Conservation (phyloP, 2,113 vertebrate species). For the Xiphophorus couchianus region DNA sequence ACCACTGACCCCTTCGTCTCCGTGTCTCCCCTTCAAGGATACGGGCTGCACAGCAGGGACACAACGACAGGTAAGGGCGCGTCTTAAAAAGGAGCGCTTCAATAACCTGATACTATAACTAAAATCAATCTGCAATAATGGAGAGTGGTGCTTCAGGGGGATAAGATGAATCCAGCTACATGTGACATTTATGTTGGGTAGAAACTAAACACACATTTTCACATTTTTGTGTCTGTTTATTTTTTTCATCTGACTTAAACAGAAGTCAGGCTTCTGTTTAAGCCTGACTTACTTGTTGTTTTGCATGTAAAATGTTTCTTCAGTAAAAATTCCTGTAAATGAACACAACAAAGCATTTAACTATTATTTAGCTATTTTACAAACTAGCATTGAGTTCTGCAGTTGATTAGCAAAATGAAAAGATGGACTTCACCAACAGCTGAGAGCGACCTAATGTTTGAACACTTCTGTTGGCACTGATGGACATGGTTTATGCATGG, state of each 20-base stretch:
- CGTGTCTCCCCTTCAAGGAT: constrained; percentile 68
- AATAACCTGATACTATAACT: background rate
- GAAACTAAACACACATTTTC: background rate
- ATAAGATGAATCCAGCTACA: background rate
- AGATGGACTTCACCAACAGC: background rate
- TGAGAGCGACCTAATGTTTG: background rate
- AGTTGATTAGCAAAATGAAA: constrained; percentile 12
- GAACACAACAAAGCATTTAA: constrained; percentile 5
- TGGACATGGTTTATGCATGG: background rate
- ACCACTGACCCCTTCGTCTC: constrained; percentile 77
- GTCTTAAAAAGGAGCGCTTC: constrained; percentile 14
- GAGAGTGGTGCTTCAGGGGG: background rate
- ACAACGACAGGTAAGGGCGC: constrained; percentile 67
- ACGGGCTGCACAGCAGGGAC: constrained; percentile 56
- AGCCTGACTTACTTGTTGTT: background rate
- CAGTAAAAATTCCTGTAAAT: background rate
- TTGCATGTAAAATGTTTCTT: background rate
- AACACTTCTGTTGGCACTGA: constrained; percentile 4
- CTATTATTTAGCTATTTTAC: background rate
- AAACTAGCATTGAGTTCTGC: constrained; percentile 1
- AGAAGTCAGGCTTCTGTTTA: no score
- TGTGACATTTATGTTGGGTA: background rate
- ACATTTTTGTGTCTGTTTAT: background rate
- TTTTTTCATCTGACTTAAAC: background rate
- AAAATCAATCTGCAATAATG: background rate